Base-by-base conservation (phyloP, 23 tunicate species). In the Oikopleura dioica region DNA sequence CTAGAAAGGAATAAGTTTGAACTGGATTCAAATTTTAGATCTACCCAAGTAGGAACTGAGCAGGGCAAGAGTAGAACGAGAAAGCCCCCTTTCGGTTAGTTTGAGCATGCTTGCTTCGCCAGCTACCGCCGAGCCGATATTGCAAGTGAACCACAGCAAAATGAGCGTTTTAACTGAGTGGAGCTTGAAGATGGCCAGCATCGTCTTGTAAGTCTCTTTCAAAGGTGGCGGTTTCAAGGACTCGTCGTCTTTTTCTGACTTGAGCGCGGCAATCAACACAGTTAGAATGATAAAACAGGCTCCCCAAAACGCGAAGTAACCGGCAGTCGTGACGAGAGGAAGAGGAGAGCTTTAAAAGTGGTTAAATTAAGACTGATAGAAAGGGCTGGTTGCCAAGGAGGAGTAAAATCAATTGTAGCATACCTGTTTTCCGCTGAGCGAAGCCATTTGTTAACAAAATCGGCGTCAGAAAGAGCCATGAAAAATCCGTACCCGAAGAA, bases 171-270 rank as follows among this genome's bases (percentile, higher is more conserved):
- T 63, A 16, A 63, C 72, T 31, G 72, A 31, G 30, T 63, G 4
- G 30, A 63, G 26, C 72, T 12, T 24, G 72, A 23, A 63, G 26
- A 63, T 63, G 16, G 30, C 26, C 16, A 23, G 30, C 72, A 63
- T 63, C 30, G 72, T 16, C 26, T 63, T 63, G 33, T 63, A 63
- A 2, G 72, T 63, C 26, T 63, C 72, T 2, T 12, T 28, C 29
- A 63, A 2, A 12, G 16, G 30, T 16, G 72, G 72, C 72, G 72
- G 72, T 28, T 63, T 63, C n/a, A n/a, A n/a, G n/a, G n/a, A n/a
- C n/a, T n/a, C n/a, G 72, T 63, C 72, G 33, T 63, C 72, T 63
- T 63, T 63, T 63, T 63, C 72, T 63, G 16, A 12, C 26, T 16
- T 63, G 33, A 63, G 2, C 4, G 26, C 26, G 26, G 33, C 72